Evolutionary conservation across 2,113 vertebrate species (phyloP), one percentile per base, ranked within the genome.

Genomic region (Origma solitaria): DNA sequence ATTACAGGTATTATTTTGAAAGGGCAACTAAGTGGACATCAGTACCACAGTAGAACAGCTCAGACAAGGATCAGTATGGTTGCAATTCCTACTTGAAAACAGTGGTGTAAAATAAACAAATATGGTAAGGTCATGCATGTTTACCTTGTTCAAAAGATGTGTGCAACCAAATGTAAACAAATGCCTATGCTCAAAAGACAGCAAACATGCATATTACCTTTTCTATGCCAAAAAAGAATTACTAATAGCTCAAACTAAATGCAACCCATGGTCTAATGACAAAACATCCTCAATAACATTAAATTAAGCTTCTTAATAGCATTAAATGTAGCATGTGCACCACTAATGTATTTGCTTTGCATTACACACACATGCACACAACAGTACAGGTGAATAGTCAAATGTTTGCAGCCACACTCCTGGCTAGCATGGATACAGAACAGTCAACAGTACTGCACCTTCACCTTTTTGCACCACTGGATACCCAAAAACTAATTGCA

Each of bases 371-470:
- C 7, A 3, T 21, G 30, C 51, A 75, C 21, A 31, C 30, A 71
- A 18, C 25, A 37, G 17, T 3, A 19, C 0, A 37, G 45, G 12
- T 23, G 69, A 64, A 54, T 15, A 51, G 27, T 4, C 30, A 25
- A 30, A 28, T 1, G 1, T 28, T 49, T 40, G 53, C 11, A 53
- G n/a, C 50, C 47, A 56, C 2, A 0, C 35, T 88, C 16, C 19
- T 28, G 23, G 12, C 11, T 28, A 8, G 33, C 38, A 40, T 14
- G 38, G 21, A 25, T 18, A 31, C 0, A 0, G 2, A 64, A 27
- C n/a, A 37, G 44, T 5, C 31, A 21, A 35, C 5, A 86, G 50
- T 18, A 31, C 10, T 35, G 13, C 15, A 17, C 15, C 42, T 70
- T 53, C 5, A 5, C 20, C 7, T 45, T 77, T 44, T 19, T 45